phyloP scores from a whole-genome alignment of 2,888 invertebrate genomes.

The Pseudococcus jackbeardsleyi region DNA sequence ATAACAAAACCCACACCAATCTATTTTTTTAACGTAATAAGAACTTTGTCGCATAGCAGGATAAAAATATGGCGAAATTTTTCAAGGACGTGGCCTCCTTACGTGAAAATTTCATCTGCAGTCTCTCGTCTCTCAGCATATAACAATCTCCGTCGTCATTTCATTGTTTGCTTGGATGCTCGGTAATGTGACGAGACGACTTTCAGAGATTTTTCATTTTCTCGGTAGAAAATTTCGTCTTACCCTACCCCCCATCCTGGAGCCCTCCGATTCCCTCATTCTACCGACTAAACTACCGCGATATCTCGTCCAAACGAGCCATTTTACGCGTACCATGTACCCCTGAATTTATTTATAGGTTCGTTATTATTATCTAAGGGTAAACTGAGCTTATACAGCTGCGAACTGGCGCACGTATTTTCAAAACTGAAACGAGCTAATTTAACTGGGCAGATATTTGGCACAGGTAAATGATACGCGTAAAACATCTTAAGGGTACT shows the following conservation, averaged over 20 bases:
- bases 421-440: neutral
- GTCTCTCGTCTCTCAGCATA: neutral
- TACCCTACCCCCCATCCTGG: neutral
- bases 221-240: neutral
- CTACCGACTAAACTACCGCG: neutral
- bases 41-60: neutral
- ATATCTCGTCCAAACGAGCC: neutral
- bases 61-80: conserved; percentile 1
- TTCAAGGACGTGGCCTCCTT: neutral
- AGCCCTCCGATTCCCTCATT: no score
- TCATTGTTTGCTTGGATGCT: neutral
- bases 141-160: neutral
- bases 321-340: neutral
- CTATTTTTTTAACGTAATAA: neutral
- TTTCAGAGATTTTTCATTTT: neutral
- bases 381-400: neutral
- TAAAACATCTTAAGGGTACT: neutral
- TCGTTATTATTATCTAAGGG: neutral
- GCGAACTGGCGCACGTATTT: neutral
- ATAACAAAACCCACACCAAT: neutral
- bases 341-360: neutral
- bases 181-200: neutral
- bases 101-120: neutral
- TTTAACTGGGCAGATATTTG: neutral
- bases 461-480: neutral